Conservation (phyloP, 2,797 vertebrate genomes). For the Microctenopoma lineatum region DNA sequence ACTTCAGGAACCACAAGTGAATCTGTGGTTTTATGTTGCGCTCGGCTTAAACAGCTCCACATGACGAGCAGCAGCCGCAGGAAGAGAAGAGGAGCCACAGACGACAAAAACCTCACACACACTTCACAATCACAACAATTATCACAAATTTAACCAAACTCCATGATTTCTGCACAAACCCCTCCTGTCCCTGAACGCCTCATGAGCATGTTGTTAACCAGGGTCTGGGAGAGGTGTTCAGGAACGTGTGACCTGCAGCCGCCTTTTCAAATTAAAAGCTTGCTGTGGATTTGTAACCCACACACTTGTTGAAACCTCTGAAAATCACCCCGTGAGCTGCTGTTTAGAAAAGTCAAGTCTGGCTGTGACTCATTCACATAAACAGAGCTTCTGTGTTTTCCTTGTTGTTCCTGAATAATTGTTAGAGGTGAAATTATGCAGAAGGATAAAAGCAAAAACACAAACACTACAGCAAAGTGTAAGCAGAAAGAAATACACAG, state of each 20-base stretch:
- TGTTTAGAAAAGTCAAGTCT: not conserved
- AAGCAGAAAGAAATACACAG: not conserved
- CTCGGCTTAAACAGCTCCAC: slow-evolving; percentile 90
- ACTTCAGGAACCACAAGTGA: slow-evolving; percentile 94
- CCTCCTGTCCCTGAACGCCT: no score
- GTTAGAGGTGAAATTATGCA: not conserved
- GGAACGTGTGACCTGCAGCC: no score
- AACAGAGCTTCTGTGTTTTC: not conserved
- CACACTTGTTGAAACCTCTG: no score
- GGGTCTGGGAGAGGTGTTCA: no score
- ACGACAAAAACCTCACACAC: slow-evolving; percentile 49
- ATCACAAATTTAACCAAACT: slow-evolving; percentile 11
- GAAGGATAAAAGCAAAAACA: not conserved
- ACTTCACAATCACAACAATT: not conserved
- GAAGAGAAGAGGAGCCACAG: slow-evolving; percentile 81
- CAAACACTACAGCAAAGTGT: not conserved
- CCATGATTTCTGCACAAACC: no score
- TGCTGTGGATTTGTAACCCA: no score
- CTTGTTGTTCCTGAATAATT: not conserved
- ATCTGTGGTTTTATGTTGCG: slow-evolving; percentile 90
- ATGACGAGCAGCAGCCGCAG: slow-evolving; percentile 76
- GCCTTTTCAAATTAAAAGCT: no score
- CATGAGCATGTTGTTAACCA: not conserved
- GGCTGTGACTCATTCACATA: not conserved
- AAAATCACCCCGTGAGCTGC: not conserved